Evolutionary conservation across 2,888 invertebrate genomes (phyloP), one percentile per base, ranked within the genome.

Genomic region (Pammene fasciana): DNA sequence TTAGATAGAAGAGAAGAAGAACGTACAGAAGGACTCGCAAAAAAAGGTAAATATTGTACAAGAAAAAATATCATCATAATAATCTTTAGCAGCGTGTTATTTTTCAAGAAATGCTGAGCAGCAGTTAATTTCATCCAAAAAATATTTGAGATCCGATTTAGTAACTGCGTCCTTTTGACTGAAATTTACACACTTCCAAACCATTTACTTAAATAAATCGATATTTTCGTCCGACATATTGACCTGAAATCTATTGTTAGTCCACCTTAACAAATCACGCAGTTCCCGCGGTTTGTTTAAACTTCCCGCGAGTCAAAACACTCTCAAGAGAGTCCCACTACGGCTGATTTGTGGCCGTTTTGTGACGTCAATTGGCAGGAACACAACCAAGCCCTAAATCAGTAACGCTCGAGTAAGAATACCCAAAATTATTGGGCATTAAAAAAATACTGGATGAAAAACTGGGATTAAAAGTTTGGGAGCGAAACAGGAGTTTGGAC

Each of bases 281-380:
- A 26, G 50, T 59, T 65, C 26, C 10, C 16, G 50, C 48, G 46
- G 60, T 54, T 65, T 65, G 70, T 55, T 65, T 65, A 59, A 59
- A 65, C 65, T 52, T 50, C 56, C 26, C 54, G n/a, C 52, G 18
- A 74, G 62, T 74, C 62, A 64, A 60, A 73, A 75, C 73, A 68
- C 67, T 72, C 65, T 67, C 43, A 62, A 59, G 68, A 72, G 74
- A 65, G 70, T 60, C 54, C 46, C 70, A 52, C 43, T 16, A 48
- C 75, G 65, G 67, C 74, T 74, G 76, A 75, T 72, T 73, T 76
- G 74, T 74, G 77, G 75, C 72, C 75, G 68, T 60, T 54, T 60
- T 67, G 75, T 78, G 79, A 80, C 79, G 79, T 78, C 79, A 79
- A 78, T 77, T 78, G 77, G 76, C 79, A 76, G 72, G 64, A 62